Percentiles rank a stretch among this genome's conserved stretches.
Evolutionary conservation across 2,113 vertebrate genomes (phyloP).

Genomic region (Cairina moschata): DNA sequence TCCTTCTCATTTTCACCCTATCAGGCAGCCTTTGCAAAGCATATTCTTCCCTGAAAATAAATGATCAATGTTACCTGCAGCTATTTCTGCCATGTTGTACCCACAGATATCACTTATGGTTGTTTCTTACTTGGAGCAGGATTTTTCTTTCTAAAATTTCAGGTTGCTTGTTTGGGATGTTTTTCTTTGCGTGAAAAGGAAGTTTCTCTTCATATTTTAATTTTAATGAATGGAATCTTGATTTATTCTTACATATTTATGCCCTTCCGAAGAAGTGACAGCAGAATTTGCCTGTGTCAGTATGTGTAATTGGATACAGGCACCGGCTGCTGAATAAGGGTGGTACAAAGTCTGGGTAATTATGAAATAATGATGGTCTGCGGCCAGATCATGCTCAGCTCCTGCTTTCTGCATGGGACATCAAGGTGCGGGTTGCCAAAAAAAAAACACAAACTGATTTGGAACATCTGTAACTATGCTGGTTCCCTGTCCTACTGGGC

Average conservation of each 20-base stretch:
- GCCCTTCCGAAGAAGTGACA: neutral
- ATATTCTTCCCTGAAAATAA: neutral
- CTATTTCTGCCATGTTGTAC: neutral
- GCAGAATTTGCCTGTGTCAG: neutral
- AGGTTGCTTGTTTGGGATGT: neutral
- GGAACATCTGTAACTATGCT: neutral
- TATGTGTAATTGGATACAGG: rapidly evolving
- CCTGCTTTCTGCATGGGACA: neutral
- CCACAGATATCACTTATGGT: neutral
- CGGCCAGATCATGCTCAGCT: neutral
- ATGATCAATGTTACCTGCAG: neutral
- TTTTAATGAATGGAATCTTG: neutral
- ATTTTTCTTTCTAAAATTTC: neutral
- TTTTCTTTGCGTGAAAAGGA: neutral
- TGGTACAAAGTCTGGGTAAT: neutral
- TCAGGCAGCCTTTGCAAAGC: neutral
- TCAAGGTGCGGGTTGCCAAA: neutral
- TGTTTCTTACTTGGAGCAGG: neutral
- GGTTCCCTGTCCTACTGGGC: neutral
- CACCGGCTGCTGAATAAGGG: neutral
- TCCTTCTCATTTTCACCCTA: neutral
- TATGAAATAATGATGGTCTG: rapidly evolving
- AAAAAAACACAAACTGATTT: neutral
- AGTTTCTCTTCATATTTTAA: neutral
- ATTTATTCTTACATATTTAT: neutral